A percentile compares a stretch with the other conserved stretches of the same genome.
Conservation (phyloP, 2,113 vertebrate genomes). For the Hucho hucho region DNA sequence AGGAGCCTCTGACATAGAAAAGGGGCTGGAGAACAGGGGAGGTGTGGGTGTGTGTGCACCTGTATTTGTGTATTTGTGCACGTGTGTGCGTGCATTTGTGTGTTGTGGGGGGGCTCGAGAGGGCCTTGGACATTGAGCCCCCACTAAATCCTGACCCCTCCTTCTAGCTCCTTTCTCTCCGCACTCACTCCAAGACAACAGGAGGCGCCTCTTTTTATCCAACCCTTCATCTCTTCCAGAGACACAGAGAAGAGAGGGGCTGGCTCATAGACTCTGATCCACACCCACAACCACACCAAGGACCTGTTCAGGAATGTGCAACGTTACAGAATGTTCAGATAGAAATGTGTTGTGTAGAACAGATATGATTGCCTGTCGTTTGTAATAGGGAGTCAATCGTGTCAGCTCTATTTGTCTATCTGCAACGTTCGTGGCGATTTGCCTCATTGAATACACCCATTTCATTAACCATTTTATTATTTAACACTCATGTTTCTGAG, state of each 20-base stretch:
- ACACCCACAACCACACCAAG: neutral
- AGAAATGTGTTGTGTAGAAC: too few species aligned
- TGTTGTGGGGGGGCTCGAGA: neutral
- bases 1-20: slow-evolving; percentile 52
- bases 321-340: too few species aligned
- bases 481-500: slow-evolving; percentile 18
- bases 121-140: too few species aligned
- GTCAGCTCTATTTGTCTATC: too few species aligned
- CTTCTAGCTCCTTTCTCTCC: neutral
- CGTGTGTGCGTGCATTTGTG: slow-evolving; percentile 33
- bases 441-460: neutral
- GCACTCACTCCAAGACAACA: neutral
- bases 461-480: slow-evolving; percentile 26
- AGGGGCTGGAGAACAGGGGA: slow-evolving; percentile 9
- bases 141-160: too few species aligned
- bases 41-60: too few species aligned
- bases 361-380: neutral
- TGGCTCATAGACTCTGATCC: slow-evolving; percentile 4
- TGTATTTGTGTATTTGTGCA: neutral
- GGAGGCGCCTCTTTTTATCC: slow-evolving; percentile 6
- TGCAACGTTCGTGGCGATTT: too few species aligned
- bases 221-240: slow-evolving; percentile 17
- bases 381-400: too few species aligned
- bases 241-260: slow-evolving; percentile 38
- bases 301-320: too few species aligned